Evolutionary conservation across 1,140 invertebrate species (phyloP), one percentile per base, ranked within the genome.

Genomic region (Heliothis subflexa): DNA sequence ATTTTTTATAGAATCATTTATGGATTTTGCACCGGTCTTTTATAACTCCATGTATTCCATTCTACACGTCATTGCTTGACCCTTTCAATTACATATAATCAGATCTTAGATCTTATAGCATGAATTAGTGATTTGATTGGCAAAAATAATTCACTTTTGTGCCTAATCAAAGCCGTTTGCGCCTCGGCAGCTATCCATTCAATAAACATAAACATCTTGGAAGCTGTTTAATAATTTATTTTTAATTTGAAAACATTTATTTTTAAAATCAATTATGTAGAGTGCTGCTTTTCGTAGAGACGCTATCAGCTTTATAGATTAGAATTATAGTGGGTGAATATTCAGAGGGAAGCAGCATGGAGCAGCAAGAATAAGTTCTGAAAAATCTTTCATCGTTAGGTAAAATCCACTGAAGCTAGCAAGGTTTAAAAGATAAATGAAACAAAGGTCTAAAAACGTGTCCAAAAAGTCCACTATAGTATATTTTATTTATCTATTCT

Each of bases 261-360:
- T 59, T 21, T 55, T 2, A 18, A 55, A 55, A 28, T 59, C 21
- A 9, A 12, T 59, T 28, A 28, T 21, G 54, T 57, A 59, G 55
- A 25, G 3, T 14, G 21, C 21, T 59, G 55, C 55, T 59, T 59
- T 59, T 59, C 13, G 21, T 28, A 25, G 13, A 14, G 55, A 13
- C 28, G 21, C 55, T 59, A 25, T 21, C 55, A 59, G 55, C 21
- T 59, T 59, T 13, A 59, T 59, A 59, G 55, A 59, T 25, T 59
- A 59, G 18, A 57, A 0, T 59, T 28, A 59, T 28, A 59, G 16
- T 12, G 21, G 11, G 21, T 59, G 21, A 59, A 9, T 59, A 4
- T 59, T 59, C 0, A 13, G 25, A 4, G 12, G 12, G 11, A 28
- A 25, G 2, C 12, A 28, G 12, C 12, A 9, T 28, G 21, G 11